Percentiles rank a stretch among this genome's conserved stretches.
Evolutionary conservation across 2,797 vertebrate genomes (phyloP).

Genomic region (Tapirus indicus): DNA sequence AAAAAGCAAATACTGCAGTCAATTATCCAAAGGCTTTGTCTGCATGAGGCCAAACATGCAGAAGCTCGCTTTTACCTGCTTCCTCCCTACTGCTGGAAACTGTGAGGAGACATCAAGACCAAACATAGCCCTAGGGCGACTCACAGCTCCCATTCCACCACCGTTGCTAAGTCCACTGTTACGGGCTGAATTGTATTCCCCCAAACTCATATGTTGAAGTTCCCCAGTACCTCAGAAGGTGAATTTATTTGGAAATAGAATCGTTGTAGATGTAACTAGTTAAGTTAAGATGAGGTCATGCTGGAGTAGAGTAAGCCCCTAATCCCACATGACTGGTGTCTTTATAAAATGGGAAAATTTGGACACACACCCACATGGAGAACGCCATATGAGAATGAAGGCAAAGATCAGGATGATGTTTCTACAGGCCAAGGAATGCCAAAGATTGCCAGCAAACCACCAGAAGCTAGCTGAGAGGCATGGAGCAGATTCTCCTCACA

Average conservation of each 20-base stretch:
- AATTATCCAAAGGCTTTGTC: conserved; percentile 42
- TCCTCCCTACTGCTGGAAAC: neutral
- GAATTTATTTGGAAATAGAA: neutral
- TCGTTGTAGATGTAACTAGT: neutral
- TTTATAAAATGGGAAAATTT: neutral
- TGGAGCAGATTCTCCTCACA: neutral
- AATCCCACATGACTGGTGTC: neutral
- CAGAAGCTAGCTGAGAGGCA: neutral
- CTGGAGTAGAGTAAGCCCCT: neutral
- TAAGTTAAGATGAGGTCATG: neutral
- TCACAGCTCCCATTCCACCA: neutral
- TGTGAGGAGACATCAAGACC: neutral
- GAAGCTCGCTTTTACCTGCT: neutral
- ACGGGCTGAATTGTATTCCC: neutral
- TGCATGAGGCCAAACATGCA: neutral
- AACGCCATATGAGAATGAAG: neutral
- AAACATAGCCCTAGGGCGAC: neutral
- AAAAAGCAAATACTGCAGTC: conserved; percentile 14
- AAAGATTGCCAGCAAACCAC: neutral
- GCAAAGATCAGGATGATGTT: neutral
- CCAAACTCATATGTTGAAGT: neutral
- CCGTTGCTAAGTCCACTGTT: neutral
- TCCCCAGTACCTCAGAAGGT: neutral
- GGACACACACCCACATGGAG: neutral
- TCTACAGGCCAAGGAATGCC: neutral